A percentile compares a stretch with the other conserved stretches of the same genome.
phyloP scores from a whole-genome alignment of 2,888 invertebrate genomes.

The Leptinotarsa peninsularis region DNA sequence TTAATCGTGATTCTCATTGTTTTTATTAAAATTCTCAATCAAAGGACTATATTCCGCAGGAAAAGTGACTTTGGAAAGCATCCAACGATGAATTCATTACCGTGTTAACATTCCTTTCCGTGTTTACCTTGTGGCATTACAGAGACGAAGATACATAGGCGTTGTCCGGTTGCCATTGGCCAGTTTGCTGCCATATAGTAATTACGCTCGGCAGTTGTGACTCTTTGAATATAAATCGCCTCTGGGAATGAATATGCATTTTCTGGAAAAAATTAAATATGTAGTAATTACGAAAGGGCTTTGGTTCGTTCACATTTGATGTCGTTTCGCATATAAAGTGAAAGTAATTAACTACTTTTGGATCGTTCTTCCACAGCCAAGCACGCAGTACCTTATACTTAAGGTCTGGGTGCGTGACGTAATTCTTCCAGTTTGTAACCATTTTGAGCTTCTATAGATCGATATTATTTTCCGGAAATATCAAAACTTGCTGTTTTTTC shows the following conservation, averaged over 20 bases:
- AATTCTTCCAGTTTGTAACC: too few relatives aligned
- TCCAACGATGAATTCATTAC: conserved; percentile 4
- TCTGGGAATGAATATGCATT: conserved; percentile 26
- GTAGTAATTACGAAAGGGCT: conserved; percentile 24
- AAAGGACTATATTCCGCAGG: too few relatives aligned
- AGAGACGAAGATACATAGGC: conserved; percentile 13
- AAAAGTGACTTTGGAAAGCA: background rate
- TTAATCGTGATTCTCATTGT: too few relatives aligned
- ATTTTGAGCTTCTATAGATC: background rate
- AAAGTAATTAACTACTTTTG: conserved; percentile 25
- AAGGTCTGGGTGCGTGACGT: background rate
- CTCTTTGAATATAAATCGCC: conserved; percentile 36
- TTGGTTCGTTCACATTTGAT: conserved; percentile 16
- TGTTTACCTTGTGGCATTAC: conserved; percentile 13
- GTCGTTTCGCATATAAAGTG: conserved; percentile 24
- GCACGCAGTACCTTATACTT: background rate
- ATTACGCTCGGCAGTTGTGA: conserved; percentile 22
- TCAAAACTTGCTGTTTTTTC: too few relatives aligned
- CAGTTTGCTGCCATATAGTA: conserved; percentile 16
- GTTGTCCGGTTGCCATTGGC: conserved; percentile 18
- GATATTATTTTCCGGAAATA: background rate
- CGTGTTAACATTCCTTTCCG: conserved; percentile 11
- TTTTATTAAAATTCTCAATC: too few relatives aligned
- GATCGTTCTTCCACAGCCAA: background rate
- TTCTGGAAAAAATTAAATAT: conserved; percentile 36